Evolutionary conservation across 2,113 vertebrate genomes (phyloP).

Genomic region (Pavo muticus): DNA sequence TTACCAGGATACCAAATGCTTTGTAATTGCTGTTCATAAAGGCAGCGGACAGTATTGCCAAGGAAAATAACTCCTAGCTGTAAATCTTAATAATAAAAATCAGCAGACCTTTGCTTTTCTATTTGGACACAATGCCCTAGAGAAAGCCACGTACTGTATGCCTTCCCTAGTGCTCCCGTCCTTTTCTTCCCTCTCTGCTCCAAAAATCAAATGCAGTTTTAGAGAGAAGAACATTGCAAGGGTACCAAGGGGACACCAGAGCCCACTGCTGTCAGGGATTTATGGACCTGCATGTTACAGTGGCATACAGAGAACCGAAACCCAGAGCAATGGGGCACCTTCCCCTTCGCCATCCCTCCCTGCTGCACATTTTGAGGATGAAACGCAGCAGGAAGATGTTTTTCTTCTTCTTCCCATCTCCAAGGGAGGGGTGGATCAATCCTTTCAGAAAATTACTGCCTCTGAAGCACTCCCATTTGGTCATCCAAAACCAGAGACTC

Average conservation of each 20-base stretch:
- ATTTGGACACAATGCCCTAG: not conserved
- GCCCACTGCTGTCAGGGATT: not conserved
- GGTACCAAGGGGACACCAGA: too few species aligned
- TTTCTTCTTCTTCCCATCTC: not conserved
- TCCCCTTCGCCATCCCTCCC: too few species aligned
- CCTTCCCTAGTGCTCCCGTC: not conserved
- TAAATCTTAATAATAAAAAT: slow-evolving; percentile 64
- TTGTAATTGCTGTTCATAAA: slow-evolving; percentile 66
- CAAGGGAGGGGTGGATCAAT: not conserved
- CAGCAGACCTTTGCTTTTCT: slow-evolving; percentile 44
- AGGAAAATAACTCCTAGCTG: slow-evolving; percentile 67
- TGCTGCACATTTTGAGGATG: not conserved
- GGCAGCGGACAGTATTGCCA: slow-evolving; percentile 36
- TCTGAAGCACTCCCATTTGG: rapidly evolving
- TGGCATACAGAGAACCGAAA: not conserved
- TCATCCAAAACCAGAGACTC: not conserved
- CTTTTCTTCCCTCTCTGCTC: not conserved
- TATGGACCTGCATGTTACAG: not conserved
- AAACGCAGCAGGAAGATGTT: not conserved
- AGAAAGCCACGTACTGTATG: not conserved
- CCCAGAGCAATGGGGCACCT: not conserved
- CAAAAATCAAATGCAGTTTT: not conserved
- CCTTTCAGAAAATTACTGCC: not conserved
- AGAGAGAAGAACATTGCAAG: not conserved
- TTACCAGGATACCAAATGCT: slow-evolving; percentile 59